Percentiles rank a stretch among this genome's conserved stretches.
Conservation (phyloP, 1,140 invertebrate genomes). For the Planococcus citri region DNA sequence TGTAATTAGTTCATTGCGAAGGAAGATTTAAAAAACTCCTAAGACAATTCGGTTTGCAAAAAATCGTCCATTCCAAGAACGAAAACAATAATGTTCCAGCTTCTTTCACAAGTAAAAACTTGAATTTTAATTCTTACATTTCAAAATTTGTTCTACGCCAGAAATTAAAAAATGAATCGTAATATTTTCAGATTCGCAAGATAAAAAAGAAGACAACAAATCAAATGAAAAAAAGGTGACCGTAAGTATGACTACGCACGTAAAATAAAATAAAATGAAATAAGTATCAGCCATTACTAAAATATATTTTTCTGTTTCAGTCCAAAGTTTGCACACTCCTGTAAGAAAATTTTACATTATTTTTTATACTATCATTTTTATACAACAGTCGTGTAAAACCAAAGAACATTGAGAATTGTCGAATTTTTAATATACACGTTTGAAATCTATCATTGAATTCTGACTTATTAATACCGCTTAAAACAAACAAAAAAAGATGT, state of each 20-base stretch:
- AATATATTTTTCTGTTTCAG: neutral
- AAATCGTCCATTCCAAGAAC: neutral
- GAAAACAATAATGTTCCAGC: neutral
- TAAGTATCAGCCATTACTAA: no score
- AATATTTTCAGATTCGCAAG: neutral
- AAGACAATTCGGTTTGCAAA: neutral
- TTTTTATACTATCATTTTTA: neutral
- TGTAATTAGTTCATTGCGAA: neutral
- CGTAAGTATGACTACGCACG: neutral
- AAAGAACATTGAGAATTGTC: neutral
- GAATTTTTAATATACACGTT: neutral
- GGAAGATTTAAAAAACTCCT: neutral
- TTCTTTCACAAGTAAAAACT: neutral
- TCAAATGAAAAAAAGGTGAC: neutral
- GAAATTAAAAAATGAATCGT: neutral
- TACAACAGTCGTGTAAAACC: neutral
- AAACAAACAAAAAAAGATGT: no score
- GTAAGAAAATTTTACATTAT: neutral
- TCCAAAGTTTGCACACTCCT: neutral
- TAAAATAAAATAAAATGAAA: neutral
- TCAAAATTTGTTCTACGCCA: neutral
- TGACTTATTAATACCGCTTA: neutral
- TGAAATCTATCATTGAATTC: neutral
- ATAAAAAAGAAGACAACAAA: neutral
- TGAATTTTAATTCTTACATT: neutral